Percentiles rank a stretch among this genome's conserved stretches.
Evolutionary conservation across 2,888 invertebrate species (phyloP).

Genomic region (Drosophila parthenogenetica): DNA sequence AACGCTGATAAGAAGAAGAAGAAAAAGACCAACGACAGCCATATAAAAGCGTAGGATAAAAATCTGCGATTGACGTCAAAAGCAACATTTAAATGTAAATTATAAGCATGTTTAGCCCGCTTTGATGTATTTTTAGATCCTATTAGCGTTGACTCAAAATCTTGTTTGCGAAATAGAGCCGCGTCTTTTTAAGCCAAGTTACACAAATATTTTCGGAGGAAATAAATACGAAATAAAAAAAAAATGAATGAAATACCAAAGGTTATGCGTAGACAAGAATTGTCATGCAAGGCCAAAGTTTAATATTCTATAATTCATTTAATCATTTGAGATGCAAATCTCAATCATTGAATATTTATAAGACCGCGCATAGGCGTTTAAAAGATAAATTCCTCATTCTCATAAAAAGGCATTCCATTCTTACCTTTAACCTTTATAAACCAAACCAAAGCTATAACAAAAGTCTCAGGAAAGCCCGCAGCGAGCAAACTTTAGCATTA

Average conservation of each 20-base stretch:
- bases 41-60: conserved; percentile 14
- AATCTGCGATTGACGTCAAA: conserved; percentile 60
- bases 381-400: no score
- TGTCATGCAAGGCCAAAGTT: background rate
- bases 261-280: background rate
- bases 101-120: conserved; percentile 44
- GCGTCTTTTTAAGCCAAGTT: conserved; percentile 22
- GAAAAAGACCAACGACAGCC: background rate
- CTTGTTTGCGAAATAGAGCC: conserved; percentile 46
- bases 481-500: no score
- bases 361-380: no score
- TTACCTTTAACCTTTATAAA: no score
- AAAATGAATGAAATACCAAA: background rate
- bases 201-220: conserved; percentile 10
- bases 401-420: no score
- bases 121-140: conserved; percentile 70
- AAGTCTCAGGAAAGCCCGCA: no score
- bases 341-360: no score
- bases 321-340: no score
- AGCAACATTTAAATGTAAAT: conserved; percentile 55
- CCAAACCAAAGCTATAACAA: no score
- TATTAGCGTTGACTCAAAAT: conserved; percentile 54
- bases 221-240: conserved; percentile 1
- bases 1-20: conserved; percentile 6
- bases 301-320: background rate